phyloP scores from a whole-genome alignment of 2,797 vertebrate genomes.

The Cyclopterus lumpus region DNA sequence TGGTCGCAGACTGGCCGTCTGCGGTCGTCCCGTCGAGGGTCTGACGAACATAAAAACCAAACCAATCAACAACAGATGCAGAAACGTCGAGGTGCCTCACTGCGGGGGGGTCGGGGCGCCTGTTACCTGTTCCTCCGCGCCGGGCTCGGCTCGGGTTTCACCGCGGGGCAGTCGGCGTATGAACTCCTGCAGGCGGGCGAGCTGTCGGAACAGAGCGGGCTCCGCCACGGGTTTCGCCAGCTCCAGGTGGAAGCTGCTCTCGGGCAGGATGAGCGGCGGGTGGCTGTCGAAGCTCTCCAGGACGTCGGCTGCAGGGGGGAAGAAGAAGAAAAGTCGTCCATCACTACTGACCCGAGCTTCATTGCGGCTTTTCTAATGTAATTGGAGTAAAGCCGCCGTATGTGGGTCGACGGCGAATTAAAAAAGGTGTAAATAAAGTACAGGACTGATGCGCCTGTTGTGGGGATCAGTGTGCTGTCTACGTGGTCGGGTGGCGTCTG shows the following conservation, averaged over 20 bases:
- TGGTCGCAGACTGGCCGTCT: constrained; percentile 45
- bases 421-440: constrained; percentile 13
- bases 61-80: constrained; percentile 50
- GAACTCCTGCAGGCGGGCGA: constrained; percentile 73
- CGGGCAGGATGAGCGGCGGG: constrained; percentile 86
- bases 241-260: constrained; percentile 81
- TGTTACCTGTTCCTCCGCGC: constrained; percentile 68
- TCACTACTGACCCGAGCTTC: constrained; percentile 4
- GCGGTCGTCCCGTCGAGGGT: neutral
- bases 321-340: constrained; percentile 18
- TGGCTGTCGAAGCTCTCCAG: constrained; percentile 86
- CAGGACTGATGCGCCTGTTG: neutral
- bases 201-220: constrained; percentile 73
- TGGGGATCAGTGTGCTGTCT: neutral
- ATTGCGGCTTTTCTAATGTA: constrained; percentile 1
- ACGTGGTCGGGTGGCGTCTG: constrained; percentile 6
- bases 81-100: constrained; percentile 32
- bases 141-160: constrained; percentile 30
- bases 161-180: constrained; percentile 45
- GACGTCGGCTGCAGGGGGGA: constrained; percentile 76
- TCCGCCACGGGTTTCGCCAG: constrained; percentile 77
- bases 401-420: constrained; percentile 27
- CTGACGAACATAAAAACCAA: constrained; percentile 33
- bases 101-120: too few relatives aligned
- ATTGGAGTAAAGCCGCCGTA: constrained; percentile 14